A percentile compares a stretch with the other conserved stretches of the same genome.
These are phyloP conservation scores for Cnemophilus loriae DNA, from an alignment of 2,113 vertebrate genomes.

Conservation along the genomic window DNA sequence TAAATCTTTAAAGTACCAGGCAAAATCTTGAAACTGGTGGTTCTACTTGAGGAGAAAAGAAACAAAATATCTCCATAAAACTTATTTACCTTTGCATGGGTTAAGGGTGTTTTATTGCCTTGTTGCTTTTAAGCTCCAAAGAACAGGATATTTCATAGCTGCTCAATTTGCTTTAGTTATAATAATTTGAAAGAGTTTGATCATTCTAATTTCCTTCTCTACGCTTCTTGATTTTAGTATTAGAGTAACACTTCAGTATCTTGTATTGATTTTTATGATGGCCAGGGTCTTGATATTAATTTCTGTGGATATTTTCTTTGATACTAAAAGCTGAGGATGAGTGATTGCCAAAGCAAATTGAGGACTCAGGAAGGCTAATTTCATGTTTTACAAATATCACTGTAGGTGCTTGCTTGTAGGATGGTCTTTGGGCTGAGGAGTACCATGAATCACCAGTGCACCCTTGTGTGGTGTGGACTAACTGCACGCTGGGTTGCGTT, in stretches of 20 bases:
- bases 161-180: slow-evolving; percentile 35
- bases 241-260: background rate
- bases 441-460: background rate
- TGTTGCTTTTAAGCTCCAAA: slow-evolving; percentile 1
- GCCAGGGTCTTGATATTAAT: background rate
- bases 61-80: background rate
- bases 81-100: background rate
- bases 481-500: background rate
- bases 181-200: slow-evolving; percentile 35
- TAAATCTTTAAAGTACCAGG: background rate
- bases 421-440: background rate
- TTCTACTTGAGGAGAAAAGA: background rate
- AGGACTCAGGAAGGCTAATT: background rate
- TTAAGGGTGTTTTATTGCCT: background rate
- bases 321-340: background rate
- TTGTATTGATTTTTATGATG: background rate
- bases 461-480: background rate
- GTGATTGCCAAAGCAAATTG: background rate
- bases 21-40: background rate
- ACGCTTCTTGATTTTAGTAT: background rate
- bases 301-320: background rate
- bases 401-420: background rate
- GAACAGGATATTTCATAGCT: slow-evolving; percentile 21
- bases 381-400: background rate
- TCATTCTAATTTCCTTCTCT: slow-evolving; percentile 40